Evolutionary conservation across 2,797 vertebrate species (phyloP).

Genomic region (Amazonetta brasiliensis): DNA sequence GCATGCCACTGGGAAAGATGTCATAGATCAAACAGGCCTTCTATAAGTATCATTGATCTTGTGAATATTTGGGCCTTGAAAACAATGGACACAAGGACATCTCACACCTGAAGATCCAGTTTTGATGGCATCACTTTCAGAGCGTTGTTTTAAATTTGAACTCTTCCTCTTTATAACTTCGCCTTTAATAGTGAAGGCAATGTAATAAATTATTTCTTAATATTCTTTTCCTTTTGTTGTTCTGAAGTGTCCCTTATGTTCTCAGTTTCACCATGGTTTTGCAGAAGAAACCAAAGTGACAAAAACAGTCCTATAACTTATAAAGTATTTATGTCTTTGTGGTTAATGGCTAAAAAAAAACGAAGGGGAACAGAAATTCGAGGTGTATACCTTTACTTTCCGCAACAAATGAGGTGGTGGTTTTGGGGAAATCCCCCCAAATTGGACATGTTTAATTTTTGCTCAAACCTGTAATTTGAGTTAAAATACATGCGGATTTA

Average conservation of each 20-base stretch:
- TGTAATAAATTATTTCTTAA: not conserved
- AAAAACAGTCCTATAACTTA: not conserved
- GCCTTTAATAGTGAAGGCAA: not conserved
- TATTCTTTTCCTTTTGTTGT: rapidly evolving
- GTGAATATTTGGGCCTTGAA: not conserved
- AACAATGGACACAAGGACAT: not conserved
- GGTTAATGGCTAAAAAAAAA: not conserved
- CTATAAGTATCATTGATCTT: not conserved
- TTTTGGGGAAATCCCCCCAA: not conserved
- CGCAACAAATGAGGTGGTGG: not conserved
- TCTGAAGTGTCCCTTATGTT: not conserved
- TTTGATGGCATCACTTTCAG: not conserved
- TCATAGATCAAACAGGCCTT: not conserved
- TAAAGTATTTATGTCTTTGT: not conserved
- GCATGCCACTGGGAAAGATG: not conserved
- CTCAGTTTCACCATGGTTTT: not conserved
- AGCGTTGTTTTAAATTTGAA: not conserved
- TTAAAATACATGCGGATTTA: not conserved
- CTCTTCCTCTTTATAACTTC: not conserved
- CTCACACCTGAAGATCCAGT: not conserved
- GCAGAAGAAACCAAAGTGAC: not conserved
- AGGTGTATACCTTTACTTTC: not conserved
- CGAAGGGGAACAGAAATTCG: not conserved
- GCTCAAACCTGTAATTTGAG: not conserved
- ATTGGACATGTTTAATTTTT: not conserved